Evolutionary conservation across 1,140 invertebrate species (phyloP).

Genomic region (Tetramorium simillimum): DNA sequence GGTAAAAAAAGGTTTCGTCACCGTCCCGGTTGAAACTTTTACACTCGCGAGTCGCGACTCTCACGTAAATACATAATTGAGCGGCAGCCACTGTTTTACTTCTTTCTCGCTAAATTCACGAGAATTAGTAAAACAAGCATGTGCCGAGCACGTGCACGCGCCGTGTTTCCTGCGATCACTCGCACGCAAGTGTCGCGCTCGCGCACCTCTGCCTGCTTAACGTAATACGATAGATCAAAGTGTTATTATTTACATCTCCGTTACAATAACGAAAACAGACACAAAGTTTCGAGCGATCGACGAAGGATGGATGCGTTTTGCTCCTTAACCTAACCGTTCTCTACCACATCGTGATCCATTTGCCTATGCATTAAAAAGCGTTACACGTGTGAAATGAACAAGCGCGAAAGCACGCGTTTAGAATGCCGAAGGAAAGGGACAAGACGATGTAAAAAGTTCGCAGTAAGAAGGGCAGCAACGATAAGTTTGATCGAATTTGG

Average conservation of each 20-base stretch:
- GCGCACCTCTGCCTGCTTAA: not conserved
- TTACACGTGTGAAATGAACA: no score
- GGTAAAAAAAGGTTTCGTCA: not conserved
- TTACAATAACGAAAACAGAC: not conserved
- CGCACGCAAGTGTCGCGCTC: constrained; percentile 26
- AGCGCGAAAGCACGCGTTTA: no score
- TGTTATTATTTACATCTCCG: not conserved
- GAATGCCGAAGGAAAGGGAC: no score
- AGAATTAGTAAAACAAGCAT: constrained; percentile 38
- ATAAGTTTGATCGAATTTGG: no score
- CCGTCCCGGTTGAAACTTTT: no score
- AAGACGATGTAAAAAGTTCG: no score
- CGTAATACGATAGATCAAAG: not conserved
- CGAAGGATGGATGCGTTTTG: no score
- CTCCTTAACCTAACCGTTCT: no score
- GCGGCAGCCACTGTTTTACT: not conserved
- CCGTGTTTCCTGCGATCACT: constrained; percentile 31
- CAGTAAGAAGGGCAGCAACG: no score
- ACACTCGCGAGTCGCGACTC: not conserved
- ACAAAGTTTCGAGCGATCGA: no score
- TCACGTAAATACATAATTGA: not conserved
- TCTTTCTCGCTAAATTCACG: constrained; percentile 20
- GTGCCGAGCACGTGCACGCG: constrained; percentile 32
- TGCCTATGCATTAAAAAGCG: no score
- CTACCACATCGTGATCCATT: no score